Conservation (phyloP, 2,888 invertebrate genomes). For the Rhagium mordax region DNA sequence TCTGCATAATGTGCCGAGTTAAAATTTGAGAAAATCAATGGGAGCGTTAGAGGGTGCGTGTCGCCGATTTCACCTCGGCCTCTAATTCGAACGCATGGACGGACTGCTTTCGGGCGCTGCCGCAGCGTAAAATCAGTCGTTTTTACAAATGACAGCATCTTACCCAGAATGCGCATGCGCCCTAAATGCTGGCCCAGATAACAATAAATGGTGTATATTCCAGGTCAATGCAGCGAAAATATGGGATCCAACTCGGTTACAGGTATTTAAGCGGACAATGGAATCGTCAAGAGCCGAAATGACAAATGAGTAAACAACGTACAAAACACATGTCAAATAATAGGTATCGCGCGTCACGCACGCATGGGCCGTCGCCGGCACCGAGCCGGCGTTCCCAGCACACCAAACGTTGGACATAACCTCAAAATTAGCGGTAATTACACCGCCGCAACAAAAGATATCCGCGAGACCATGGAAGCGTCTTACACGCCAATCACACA, state of each 20-base stretch:
- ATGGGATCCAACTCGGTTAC: neutral
- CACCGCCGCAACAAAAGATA: slow-evolving; percentile 46
- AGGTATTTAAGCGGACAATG: neutral
- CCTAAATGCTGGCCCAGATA: too few species aligned
- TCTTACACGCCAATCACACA: slow-evolving; percentile 51
- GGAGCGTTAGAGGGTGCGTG: neutral
- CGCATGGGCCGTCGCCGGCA: slow-evolving; percentile 38
- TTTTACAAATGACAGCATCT: too few species aligned
- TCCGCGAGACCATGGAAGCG: slow-evolving; percentile 47
- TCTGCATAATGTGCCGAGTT: neutral
- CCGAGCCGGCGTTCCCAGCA: slow-evolving; percentile 43
- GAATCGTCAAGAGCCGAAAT: slow-evolving; percentile 37
- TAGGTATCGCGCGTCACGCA: slow-evolving; percentile 47
- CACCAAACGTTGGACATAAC: slow-evolving; percentile 44
- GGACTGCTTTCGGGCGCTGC: too few species aligned
- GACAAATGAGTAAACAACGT: slow-evolving; percentile 43
- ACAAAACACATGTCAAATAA: slow-evolving; percentile 51
- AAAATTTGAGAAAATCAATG: neutral
- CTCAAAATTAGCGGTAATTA: slow-evolving; percentile 52
- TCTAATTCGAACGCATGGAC: neutral
- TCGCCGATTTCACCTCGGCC: neutral
- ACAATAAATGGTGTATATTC: too few species aligned
- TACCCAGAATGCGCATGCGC: too few species aligned
- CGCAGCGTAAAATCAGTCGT: too few species aligned
- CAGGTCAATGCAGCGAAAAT: too few species aligned